Base-by-base conservation (phyloP, 2,113 vertebrate species). In the Melanerpes formicivorus region DNA sequence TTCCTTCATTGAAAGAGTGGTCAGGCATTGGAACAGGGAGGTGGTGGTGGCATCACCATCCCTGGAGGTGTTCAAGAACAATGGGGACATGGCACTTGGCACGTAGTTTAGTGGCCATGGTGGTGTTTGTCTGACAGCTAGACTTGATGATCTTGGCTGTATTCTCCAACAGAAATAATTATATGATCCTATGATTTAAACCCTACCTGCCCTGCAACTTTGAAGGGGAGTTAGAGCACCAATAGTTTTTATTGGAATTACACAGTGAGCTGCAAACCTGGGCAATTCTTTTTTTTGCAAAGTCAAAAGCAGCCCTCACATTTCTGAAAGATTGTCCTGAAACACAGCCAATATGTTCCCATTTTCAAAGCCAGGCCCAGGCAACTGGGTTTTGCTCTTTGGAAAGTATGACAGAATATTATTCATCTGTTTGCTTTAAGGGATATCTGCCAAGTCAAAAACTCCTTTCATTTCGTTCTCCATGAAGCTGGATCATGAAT, bases 381-480 rank as follows among this genome's bases (percentile, higher is more conserved):
- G 92, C 59, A 80, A 75, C 84, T 69, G 73, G 81, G 74, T 46
- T 95, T 70, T 92, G 82, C 76, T 92, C 60, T 94, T 82, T 92
- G 97, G 95, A 97, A 97, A 97, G 21, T 93, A 52, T 96, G 96
- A 96, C 88, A 84, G 90, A 93, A 85, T 73, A 19, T 95, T 95
- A 90, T 96, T 97, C 94, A 90, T 95, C 90, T 96, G 95, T 97
- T 97, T 97, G 96, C 96, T 97, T 96, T 88, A 88, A 96, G 93
- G 90, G 94, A 79, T 92, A 62, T n/a, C 77, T 87, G 97, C 97
- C 95, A 97, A 95, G 76, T 34, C 3, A 82, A 80, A 93, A 83
- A 78, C 72, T 21, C 62, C 32, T 87, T 92, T 87, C 54, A 10
- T 87, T 95, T 87, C 58, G 40, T 87, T 92, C 80, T 40, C 7